Conservation (phyloP, 2,888 invertebrate genomes). For the Tenthredo distinguenda region DNA sequence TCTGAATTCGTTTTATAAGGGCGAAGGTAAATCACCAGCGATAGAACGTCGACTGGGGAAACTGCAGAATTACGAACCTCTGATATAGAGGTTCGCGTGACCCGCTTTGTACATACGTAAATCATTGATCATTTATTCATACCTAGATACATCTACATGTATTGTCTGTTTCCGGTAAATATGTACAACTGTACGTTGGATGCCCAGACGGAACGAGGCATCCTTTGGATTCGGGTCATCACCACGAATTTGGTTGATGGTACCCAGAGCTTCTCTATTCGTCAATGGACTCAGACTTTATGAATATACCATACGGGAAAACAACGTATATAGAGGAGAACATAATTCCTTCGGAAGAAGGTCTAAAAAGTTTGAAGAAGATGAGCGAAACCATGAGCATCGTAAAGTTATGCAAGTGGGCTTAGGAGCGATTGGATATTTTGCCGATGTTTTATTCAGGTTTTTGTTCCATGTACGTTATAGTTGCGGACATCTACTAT, state of each 20-base stretch:
- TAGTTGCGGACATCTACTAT: constrained; percentile 10
- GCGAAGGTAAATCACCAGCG: constrained; percentile 12
- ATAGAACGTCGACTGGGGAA: neutral
- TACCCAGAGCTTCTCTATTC: neutral
- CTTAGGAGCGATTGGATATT: neutral
- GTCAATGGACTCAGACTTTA: neutral
- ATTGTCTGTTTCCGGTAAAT: constrained; percentile 20
- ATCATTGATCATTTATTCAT: constrained; percentile 41
- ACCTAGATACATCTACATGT: neutral
- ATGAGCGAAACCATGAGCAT: neutral
- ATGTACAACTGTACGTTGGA: neutral
- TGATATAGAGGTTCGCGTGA: constrained; percentile 30
- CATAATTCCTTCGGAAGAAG: neutral
- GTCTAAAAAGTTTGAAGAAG: neutral
- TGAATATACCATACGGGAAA: neutral
- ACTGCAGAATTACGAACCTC: constrained; percentile 31
- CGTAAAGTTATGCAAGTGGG: neutral
- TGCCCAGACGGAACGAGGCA: neutral
- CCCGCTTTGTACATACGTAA: neutral
- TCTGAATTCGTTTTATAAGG: constrained; percentile 7
- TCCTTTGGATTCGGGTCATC: constrained; percentile 2
- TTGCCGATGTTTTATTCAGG: neutral
- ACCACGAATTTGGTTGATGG: neutral
- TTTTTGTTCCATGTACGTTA: neutral
- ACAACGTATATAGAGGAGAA: no score